Evolutionary conservation across 2,888 invertebrate genomes (phyloP), one percentile per base, ranked within the genome.

Genomic region (Lithosia quadra): DNA sequence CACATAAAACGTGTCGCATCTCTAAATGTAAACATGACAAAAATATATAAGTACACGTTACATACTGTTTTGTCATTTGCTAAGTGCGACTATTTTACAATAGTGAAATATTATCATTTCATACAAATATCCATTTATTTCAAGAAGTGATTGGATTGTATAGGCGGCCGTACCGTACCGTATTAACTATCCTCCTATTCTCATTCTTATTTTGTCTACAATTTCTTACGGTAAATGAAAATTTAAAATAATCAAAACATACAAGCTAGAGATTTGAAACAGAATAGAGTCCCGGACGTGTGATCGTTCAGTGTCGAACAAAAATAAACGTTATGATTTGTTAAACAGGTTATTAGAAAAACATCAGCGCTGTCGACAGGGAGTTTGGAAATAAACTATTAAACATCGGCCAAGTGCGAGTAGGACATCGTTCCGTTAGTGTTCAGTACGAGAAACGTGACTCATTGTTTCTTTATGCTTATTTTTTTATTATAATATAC

Each of bases 271-370:
- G 93, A 94, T 93, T 92, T 88, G 92, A 93, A 94, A 92, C 94
- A 94, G 93, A 92, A 91, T 90, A 86, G 87, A 91, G 90, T 90
- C 87, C 88, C 90, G 92, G 91, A 90, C 91, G 88, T 92, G 92
- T 93, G 93, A 92, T 93, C 88, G 92, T 89, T 91, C 88, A 88
- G 90, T 90, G 87, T 85, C 83, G 88, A 93, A 92, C 90, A 81
- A 92, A 93, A 94, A 93, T 93, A 94, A 93, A 93, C 91, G 88
- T 89, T 91, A 92, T 92, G 91, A 92, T 92, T 92, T 91, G 90
- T 91, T 92, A 89, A 90, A 92, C 92, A 90, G 89, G 88, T 93
- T 93, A 93, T 93, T 93, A 91, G 91, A 89, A 91, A 91, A 93
- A 92, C 92, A 92, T 91, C 84, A 87, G 82, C 78, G 88, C 87